These are phyloP conservation scores for Aplodontia rufa DNA, from an alignment of 2,113 vertebrate species.

Conservation along the genomic window DNA sequence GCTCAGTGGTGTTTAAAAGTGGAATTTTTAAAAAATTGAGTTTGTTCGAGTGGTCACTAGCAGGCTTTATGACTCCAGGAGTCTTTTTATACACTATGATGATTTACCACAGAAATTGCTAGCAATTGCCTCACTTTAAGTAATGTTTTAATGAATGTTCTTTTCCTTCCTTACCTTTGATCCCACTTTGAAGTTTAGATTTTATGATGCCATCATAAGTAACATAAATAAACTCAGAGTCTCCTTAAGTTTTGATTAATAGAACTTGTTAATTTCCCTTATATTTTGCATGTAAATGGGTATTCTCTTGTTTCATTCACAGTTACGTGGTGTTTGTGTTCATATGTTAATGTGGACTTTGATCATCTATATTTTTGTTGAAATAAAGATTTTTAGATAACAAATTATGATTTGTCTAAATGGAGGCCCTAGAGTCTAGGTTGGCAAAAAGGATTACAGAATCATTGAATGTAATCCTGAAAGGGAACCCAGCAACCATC, in stretches of 20 bases:
- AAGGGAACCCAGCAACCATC: background rate
- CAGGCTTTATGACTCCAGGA: background rate
- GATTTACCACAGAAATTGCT: background rate
- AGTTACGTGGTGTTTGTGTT: background rate
- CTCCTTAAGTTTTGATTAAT: background rate
- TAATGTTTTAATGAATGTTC: background rate
- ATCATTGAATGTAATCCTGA: background rate
- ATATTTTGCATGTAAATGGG: background rate
- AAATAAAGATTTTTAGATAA: background rate
- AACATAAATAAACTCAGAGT: background rate
- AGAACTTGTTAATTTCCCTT: slow-evolving; percentile 9
- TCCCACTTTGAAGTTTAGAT: slow-evolving; percentile 12
- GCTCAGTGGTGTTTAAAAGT: background rate
- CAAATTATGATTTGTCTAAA: background rate
- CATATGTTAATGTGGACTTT: background rate
- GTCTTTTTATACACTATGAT: background rate
- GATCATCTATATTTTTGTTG: slow-evolving; percentile 10
- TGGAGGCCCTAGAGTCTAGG: background rate
- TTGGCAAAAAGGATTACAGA: background rate
- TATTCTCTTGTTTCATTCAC: slow-evolving; percentile 2
- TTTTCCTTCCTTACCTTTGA: background rate
- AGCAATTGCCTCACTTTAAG: background rate
- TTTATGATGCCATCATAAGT: slow-evolving; percentile 1
- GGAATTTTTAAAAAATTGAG: background rate
- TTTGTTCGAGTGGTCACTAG: background rate